Evolutionary conservation across 2,888 invertebrate species (phyloP), one percentile per base, ranked within the genome.

Genomic region (Gisinianus flammeolus): DNA sequence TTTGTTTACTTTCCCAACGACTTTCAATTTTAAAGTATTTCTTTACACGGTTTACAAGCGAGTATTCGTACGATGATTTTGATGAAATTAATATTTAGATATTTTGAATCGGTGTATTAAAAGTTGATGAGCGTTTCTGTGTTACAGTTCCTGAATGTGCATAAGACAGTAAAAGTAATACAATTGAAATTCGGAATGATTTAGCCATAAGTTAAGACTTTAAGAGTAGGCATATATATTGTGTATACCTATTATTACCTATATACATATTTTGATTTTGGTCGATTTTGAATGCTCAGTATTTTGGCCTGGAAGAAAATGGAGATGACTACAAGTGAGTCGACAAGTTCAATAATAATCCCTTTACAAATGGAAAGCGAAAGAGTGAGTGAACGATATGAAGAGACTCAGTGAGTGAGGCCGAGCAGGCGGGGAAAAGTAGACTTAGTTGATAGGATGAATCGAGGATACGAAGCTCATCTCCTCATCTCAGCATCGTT

Each of bases 401-500:
- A 76, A 73, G 79, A 77, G 79, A 79, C 64, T 78, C 66, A 69
- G 75, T 78, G 64, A 67, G 64, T 71, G 58, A 64, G 35, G 70
- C 77, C 35, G 44, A 56, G 22, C 33, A 66, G 44, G 56, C 72
- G 67, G 44, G 44, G 75, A 64, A 64, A 66, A 74, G 74, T 64
- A 74, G 56, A 67, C 67, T 75, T 74, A 35, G 69, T 62, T 56
- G 72, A 72, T 72, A 72, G 72, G 62, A 72, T 72, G 71, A 74
- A 72, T 64, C 68, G 31, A 68, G 77, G 68, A 68, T 70, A 67
- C 69, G 64, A 79, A 73, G 91, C 92, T 79, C 73, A 73, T 78
- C 64, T 71, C 71, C 35, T 62, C 70, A 70, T 64, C 64, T 71
- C 71, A 75, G 56, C 75, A 72, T 78, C 75, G 79, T 76, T 80